A percentile compares a stretch with the other conserved stretches of the same genome.
Evolutionary conservation across 2,113 vertebrate genomes (phyloP).

Genomic region (Pachypanchax playfairii): DNA sequence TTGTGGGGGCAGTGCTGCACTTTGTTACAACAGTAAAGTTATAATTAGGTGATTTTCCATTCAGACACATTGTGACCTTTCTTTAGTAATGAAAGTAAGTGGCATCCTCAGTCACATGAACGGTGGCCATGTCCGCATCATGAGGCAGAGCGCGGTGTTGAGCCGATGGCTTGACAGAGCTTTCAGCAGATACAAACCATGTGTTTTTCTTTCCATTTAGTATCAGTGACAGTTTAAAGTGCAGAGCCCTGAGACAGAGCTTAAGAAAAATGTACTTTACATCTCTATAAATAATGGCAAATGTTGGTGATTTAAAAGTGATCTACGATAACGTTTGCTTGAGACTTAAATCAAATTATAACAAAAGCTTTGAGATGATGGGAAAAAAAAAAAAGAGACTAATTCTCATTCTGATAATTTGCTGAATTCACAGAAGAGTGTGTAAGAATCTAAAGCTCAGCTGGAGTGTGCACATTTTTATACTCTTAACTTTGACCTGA

Average conservation of each 20-base stretch:
- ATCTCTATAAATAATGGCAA: constrained; percentile 32
- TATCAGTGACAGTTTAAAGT: constrained; percentile 31
- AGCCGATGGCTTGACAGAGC: constrained; percentile 63
- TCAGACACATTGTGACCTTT: constrained; percentile 78
- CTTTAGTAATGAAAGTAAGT: constrained; percentile 71
- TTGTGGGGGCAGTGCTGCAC: constrained; percentile 24
- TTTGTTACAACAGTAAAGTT: constrained; percentile 69
- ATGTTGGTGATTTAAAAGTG: constrained; percentile 24
- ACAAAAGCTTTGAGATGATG: constrained; percentile 43
- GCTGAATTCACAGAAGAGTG: constrained; percentile 66
- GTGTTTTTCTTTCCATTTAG: constrained; percentile 57
- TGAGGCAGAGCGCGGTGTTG: constrained; percentile 48
- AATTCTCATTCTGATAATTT: constrained; percentile 63
- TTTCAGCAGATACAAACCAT: constrained; percentile 49
- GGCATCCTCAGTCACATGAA: constrained; percentile 68
- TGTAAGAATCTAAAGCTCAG: constrained; percentile 59
- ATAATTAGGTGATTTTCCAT: constrained; percentile 77
- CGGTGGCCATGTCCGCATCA: constrained; percentile 48
- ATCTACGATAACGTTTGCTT: constrained; percentile 7
- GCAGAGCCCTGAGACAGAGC: constrained; percentile 8
- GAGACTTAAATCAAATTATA: constrained; percentile 29
- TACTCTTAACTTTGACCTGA: constrained; percentile 68
- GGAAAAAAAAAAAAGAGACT: constrained; percentile 37
- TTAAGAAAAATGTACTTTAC: constrained; percentile 5
- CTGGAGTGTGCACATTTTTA: constrained; percentile 67